Conservation (phyloP, 2,797 vertebrate genomes). For the Tympanoctomys barrerae region DNA sequence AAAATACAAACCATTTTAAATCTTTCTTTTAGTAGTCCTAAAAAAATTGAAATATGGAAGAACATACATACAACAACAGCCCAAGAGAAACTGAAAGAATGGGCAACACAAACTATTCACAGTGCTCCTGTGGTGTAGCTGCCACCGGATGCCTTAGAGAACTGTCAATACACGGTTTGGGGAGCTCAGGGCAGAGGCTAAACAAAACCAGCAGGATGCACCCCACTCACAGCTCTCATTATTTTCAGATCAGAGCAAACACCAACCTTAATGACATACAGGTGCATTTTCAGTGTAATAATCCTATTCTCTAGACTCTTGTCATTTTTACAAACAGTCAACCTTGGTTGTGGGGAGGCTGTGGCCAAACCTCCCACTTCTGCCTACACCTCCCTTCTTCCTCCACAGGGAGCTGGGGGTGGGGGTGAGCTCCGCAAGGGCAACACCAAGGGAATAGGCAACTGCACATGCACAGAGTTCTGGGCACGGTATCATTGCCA, state of each 20-base stretch:
- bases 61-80: neutral
- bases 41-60: conserved; percentile 22
- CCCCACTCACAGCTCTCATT: too few relatives aligned
- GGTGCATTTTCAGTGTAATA: neutral
- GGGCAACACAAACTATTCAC: neutral
- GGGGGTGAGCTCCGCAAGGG: neutral
- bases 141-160: accelerated
- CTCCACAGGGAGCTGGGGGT: neutral
- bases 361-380: neutral
- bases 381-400: neutral
- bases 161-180: accelerated
- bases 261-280: neutral
- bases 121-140: accelerated
- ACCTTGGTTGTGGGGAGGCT: neutral
- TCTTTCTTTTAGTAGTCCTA: neutral
- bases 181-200: neutral
- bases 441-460: neutral
- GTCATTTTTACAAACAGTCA: too few relatives aligned
- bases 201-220: too few relatives aligned
- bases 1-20: conserved; percentile 29
- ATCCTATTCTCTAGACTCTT: neutral
- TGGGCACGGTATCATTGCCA: accelerated
- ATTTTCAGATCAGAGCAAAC: neutral
- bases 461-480: accelerated
- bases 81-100: neutral